These are phyloP conservation scores for Silurus glanis DNA, from an alignment of 2,113 vertebrate genomes.

Conservation along the genomic window DNA sequence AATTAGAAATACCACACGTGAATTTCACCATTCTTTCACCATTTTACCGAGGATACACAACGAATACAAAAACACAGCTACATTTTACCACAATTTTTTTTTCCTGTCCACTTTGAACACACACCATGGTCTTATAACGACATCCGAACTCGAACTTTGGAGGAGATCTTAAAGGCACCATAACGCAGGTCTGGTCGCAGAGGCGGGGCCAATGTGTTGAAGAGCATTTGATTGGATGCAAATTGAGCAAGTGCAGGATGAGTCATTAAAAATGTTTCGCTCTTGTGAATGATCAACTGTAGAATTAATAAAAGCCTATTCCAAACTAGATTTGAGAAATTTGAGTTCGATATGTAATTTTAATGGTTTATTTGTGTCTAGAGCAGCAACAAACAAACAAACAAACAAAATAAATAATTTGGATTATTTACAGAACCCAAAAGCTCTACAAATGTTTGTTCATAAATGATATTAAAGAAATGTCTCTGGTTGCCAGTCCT, in stretches of 20 bases:
- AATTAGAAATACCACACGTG: background rate
- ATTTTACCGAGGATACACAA: background rate
- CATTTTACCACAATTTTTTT: background rate
- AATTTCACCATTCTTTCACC: background rate
- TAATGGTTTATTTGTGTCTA: too few relatives aligned
- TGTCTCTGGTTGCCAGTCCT: background rate
- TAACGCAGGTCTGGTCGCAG: too few relatives aligned
- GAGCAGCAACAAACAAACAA: too few relatives aligned
- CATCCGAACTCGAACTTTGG: background rate
- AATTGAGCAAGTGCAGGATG: background rate
- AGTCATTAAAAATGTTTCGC: background rate
- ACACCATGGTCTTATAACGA: background rate
- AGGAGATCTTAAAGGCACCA: background rate
- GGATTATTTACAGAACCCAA: too few relatives aligned
- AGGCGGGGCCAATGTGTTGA: background rate
- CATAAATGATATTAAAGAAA: too few relatives aligned
- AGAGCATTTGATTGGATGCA: background rate
- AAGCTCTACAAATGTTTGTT: too few relatives aligned
- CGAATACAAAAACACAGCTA: background rate
- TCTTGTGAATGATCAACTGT: background rate
- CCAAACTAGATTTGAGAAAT: too few relatives aligned
- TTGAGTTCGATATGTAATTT: too few relatives aligned
- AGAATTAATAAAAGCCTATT: too few relatives aligned
- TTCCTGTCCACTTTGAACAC: background rate
- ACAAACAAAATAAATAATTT: too few relatives aligned